Conservation (phyloP, 1,140 invertebrate species). For the Nasonia giraulti region DNA sequence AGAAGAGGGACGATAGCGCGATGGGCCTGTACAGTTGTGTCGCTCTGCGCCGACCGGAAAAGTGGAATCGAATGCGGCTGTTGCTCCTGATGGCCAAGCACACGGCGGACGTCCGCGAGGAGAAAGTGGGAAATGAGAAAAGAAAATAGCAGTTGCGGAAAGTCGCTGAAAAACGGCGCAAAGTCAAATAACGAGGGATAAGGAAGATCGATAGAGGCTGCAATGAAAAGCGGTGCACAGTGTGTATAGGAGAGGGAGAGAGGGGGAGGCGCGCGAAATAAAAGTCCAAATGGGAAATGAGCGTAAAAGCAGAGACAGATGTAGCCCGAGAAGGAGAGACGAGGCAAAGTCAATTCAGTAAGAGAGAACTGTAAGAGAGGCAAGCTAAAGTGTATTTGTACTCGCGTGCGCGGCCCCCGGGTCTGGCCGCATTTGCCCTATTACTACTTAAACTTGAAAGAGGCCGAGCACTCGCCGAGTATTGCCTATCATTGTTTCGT, state of each 20-base stretch:
- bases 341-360: conserved; percentile 38
- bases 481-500: conserved; percentile 21
- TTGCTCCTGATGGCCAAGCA: too few relatives aligned
- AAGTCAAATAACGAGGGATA: not conserved
- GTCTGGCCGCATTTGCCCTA: conserved; percentile 29
- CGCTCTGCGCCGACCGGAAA: too few relatives aligned
- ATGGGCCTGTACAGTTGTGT: not conserved
- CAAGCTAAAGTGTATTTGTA: conserved; percentile 39
- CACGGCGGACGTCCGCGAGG: too few relatives aligned
- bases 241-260: too few relatives aligned
- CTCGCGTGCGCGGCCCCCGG: not conserved
- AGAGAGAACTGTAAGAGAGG: conserved; percentile 15
- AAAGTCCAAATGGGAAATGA: not conserved
- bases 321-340: not conserved
- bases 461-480: conserved; percentile 20
- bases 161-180: not conserved
- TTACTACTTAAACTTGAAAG: conserved; percentile 47
- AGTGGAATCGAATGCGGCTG: not conserved
- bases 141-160: not conserved
- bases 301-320: conserved; percentile 18
- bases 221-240: not conserved
- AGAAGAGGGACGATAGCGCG: not conserved
- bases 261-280: not conserved
- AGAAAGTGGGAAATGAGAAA: not conserved
- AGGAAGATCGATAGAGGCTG: not conserved